Evolutionary conservation across 2,113 vertebrate species (phyloP).

Genomic region (Macrotis lagotis): DNA sequence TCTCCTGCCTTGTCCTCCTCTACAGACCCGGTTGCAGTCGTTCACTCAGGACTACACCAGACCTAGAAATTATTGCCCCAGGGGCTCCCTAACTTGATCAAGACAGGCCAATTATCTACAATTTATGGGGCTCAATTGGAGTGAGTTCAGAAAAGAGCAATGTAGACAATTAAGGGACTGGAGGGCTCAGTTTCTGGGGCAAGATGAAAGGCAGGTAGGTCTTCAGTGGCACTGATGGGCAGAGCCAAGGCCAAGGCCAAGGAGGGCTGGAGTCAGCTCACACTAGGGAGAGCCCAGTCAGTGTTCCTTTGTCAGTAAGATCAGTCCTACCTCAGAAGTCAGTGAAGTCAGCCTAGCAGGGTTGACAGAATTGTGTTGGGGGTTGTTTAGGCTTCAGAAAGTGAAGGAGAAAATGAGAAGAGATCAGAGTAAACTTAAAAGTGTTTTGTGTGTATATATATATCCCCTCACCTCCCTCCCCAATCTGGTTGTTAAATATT

Average conservation of each 20-base stretch:
- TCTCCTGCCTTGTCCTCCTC: not conserved
- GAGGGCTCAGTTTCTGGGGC: slow-evolving; percentile 72
- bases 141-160: slow-evolving; percentile 78
- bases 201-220: slow-evolving; percentile 74
- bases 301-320: too few species aligned
- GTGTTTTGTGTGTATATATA: not conserved
- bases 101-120: slow-evolving; percentile 78
- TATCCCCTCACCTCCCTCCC: not conserved
- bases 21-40: slow-evolving; percentile 39
- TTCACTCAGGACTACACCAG: slow-evolving; percentile 51
- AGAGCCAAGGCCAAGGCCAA: slow-evolving; percentile 57
- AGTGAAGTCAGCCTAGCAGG: not conserved
- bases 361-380: fast-evolving
- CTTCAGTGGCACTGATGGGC: slow-evolving; percentile 58
- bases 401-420: not conserved
- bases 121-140: slow-evolving; percentile 75
- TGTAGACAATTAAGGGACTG: slow-evolving; percentile 72
- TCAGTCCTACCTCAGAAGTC: not conserved
- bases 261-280: not conserved
- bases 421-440: not conserved
- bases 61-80: slow-evolving; percentile 73
- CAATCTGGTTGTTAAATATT: not conserved
- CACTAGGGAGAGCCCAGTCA: not conserved
- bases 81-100: slow-evolving; percentile 70
- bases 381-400: not conserved